Evolutionary conservation across 2,113 vertebrate species (phyloP).

Genomic region (Rallus limicola): DNA sequence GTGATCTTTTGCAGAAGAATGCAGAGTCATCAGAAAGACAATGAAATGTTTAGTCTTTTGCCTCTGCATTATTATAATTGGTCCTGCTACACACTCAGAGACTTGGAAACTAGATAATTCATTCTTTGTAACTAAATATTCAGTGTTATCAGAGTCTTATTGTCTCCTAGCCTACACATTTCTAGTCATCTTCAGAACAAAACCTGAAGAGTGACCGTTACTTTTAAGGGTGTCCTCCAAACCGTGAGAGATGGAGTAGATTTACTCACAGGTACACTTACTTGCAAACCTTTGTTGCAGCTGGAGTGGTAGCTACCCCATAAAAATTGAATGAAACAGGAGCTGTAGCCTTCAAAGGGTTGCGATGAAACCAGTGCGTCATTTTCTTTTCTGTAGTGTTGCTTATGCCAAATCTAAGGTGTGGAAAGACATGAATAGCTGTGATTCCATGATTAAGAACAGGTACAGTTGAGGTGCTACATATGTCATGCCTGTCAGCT

Average conservation of each 20-base stretch:
- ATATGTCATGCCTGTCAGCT: background rate
- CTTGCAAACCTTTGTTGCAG: conserved; percentile 96
- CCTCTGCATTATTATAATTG: background rate
- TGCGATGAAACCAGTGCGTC: conserved; percentile 99
- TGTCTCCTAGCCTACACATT: background rate
- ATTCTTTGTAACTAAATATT: background rate
- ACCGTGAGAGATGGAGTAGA: background rate
- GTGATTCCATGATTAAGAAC: background rate
- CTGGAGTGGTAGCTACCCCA: conserved; percentile 86
- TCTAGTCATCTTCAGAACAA: background rate
- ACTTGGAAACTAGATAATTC: background rate
- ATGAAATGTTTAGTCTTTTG: background rate
- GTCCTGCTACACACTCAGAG: background rate
- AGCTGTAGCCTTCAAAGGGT: conserved; percentile 95
- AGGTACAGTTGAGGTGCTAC: conserved; percentile 5
- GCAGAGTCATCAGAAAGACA: conserved; percentile 1
- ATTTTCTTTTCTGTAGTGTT: conserved; percentile 72
- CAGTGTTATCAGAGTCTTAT: background rate
- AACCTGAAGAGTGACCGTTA: background rate
- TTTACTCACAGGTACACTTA: conserved; percentile 68
- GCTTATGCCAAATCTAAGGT: background rate
- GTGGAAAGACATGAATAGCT: background rate
- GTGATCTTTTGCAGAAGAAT: background rate
- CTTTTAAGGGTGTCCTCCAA: background rate
- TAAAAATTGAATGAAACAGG: conserved; percentile 93